These are phyloP conservation scores for Phenacoccus solenopsis DNA, from an alignment of 1,140 invertebrate species.

Conservation along the genomic window DNA sequence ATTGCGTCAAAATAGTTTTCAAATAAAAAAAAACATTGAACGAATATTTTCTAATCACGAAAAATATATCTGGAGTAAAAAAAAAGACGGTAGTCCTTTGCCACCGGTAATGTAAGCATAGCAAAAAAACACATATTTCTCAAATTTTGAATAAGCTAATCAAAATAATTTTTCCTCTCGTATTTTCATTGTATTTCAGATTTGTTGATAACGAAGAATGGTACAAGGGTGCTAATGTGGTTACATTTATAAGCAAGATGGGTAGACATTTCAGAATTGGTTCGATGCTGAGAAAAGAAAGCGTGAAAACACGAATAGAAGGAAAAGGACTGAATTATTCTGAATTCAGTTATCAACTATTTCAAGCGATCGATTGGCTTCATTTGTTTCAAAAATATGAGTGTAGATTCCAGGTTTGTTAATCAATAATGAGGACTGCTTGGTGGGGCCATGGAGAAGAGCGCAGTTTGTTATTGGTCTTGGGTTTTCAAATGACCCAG, in stretches of 20 bases:
- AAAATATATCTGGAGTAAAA: conserved; percentile 57
- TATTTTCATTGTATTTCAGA: conserved; percentile 37
- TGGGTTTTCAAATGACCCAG: too few species aligned
- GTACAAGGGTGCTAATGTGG: conserved; percentile 63
- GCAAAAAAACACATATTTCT: too few species aligned
- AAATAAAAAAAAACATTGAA: conserved; percentile 59
- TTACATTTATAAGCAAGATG: conserved; percentile 68
- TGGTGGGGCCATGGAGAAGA: too few species aligned
- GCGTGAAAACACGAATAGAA: conserved; percentile 64
- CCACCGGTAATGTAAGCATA: not conserved
- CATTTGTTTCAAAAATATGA: conserved; percentile 65
- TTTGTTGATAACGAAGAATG: conserved; percentile 80
- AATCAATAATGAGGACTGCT: conserved; percentile 18
- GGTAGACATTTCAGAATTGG: conserved; percentile 80
- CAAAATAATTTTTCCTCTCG: too few species aligned
- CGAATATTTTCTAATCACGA: conserved; percentile 74
- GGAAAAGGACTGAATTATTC: conserved; percentile 86
- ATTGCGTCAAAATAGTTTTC: conserved; percentile 52
- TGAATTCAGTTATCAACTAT: conserved; percentile 92
- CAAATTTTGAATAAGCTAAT: too few species aligned
- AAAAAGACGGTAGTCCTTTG: conserved; percentile 23
- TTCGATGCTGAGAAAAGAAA: conserved; percentile 59
- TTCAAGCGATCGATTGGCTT: conserved; percentile 95
- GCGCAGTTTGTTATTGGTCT: too few species aligned
- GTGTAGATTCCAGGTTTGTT: conserved; percentile 67